These are phyloP conservation scores for Botrylloides violaceus DNA, from an alignment of 23 tunicate genomes.

Conservation along the genomic window DNA sequence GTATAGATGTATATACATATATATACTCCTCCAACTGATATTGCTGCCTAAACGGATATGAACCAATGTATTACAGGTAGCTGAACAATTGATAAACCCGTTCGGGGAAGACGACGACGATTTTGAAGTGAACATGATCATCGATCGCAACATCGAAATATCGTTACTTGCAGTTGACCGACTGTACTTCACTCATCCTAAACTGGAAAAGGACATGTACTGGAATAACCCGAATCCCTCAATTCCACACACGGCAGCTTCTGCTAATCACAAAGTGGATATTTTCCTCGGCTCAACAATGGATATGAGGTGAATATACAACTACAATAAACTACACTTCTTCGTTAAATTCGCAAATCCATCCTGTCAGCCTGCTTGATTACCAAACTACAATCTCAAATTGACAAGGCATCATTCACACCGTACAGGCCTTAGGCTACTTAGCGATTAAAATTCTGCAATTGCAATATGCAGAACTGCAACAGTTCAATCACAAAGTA, in stretches of 20 bases:
- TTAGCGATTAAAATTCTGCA: no score
- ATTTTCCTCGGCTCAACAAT: conserved; percentile 83
- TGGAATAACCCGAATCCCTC: conserved; percentile 51
- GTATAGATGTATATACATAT: no score
- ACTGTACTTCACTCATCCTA: conserved; percentile 71
- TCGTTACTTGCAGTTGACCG: conserved; percentile 70
- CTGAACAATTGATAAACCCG: conserved; percentile 92
- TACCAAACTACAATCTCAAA: no score
- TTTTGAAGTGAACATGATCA: conserved; percentile 79
- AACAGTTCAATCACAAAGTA: background rate
- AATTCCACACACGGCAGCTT: conserved; percentile 71
- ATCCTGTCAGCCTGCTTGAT: no score
- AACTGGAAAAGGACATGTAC: conserved; percentile 67
- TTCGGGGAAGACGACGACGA: conserved; percentile 97
- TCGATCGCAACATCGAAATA: conserved; percentile 82
- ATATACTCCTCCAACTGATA: no score
- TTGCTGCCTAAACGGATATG: no score
- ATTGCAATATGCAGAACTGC: no score
- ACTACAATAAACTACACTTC: background rate
- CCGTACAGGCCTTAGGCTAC: no score
- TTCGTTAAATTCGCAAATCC: background rate
- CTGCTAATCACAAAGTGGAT: conserved; percentile 69
- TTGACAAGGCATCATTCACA: no score
- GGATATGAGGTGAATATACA: conserved; percentile 64
- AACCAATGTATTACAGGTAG: conserved; percentile 78